phyloP scores from a whole-genome alignment of 2,797 vertebrate genomes.

The Ctenosaura bakeri region DNA sequence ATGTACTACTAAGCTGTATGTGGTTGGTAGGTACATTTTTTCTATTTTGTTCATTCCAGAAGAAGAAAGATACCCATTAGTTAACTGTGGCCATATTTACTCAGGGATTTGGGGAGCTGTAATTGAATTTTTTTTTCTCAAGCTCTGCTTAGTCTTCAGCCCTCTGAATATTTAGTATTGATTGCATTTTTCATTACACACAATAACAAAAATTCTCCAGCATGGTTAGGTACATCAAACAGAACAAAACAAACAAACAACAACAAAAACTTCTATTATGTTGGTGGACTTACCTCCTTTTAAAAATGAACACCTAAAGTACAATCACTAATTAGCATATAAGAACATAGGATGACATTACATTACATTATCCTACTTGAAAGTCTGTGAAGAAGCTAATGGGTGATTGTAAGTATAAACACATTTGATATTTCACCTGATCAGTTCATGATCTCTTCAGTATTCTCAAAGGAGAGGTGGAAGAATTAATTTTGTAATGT shows the following conservation, averaged over 20 bases:
- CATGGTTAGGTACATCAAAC: not conserved
- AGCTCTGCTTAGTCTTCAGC: not conserved
- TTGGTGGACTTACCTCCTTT: not conserved
- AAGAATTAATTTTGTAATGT: not conserved
- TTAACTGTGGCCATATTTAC: too few species aligned
- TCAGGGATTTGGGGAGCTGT: too few species aligned
- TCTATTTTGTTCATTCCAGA: not conserved
- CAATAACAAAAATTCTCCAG: not conserved
- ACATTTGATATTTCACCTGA: not conserved
- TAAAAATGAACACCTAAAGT: not conserved
- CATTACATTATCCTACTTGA: not conserved
- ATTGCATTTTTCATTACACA: not conserved
- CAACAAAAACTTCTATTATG: not conserved
- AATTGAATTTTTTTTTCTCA: too few species aligned
- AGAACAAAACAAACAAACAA: not conserved
- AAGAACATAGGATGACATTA: not conserved
- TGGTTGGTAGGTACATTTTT: not conserved
- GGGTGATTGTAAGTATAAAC: not conserved
- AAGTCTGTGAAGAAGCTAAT: not conserved
- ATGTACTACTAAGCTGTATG: slow-evolving; percentile 12
- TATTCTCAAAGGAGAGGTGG: not conserved
- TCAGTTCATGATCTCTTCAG: not conserved
- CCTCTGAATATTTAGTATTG: too few species aligned
- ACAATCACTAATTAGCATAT: not conserved
- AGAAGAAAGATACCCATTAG: not conserved